Evolutionary conservation across 2,113 vertebrate genomes (phyloP).

Genomic region (Henicopernis longicauda): DNA sequence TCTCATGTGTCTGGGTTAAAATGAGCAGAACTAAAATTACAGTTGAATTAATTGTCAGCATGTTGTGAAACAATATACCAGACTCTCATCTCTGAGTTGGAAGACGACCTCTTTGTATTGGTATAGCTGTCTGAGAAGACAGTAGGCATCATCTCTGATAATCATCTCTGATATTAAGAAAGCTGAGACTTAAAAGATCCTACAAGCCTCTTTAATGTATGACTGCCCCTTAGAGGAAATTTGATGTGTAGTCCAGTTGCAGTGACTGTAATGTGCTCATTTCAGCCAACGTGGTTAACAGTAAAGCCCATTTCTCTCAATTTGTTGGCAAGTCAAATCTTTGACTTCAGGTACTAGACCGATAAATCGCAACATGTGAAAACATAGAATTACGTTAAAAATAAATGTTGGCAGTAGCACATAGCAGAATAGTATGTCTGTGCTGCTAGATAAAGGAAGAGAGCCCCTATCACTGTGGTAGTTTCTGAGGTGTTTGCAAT

Average conservation of each 20-base stretch:
- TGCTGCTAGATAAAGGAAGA: background rate
- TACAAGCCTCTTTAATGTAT: background rate
- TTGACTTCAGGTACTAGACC: background rate
- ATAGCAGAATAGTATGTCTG: background rate
- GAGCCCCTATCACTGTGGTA: background rate
- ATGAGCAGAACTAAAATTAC: background rate
- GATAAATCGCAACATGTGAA: background rate
- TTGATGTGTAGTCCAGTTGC: background rate
- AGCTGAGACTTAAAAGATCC: background rate
- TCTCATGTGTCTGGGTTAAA: background rate
- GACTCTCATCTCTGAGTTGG: background rate
- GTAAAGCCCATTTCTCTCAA: background rate
- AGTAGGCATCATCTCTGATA: background rate
- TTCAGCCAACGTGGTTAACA: background rate
- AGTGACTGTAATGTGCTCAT: background rate
- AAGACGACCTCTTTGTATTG: background rate
- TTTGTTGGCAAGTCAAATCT: background rate
- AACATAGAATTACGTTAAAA: background rate
- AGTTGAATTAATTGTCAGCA: background rate
- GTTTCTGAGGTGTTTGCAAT: background rate
- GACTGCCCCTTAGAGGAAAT: background rate
- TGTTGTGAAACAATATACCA: background rate
- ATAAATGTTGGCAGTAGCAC: background rate
- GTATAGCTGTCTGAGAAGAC: background rate
- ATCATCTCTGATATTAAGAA: background rate